Conservation (phyloP, 23 tunicate genomes). For the Ciona savignyi region DNA sequence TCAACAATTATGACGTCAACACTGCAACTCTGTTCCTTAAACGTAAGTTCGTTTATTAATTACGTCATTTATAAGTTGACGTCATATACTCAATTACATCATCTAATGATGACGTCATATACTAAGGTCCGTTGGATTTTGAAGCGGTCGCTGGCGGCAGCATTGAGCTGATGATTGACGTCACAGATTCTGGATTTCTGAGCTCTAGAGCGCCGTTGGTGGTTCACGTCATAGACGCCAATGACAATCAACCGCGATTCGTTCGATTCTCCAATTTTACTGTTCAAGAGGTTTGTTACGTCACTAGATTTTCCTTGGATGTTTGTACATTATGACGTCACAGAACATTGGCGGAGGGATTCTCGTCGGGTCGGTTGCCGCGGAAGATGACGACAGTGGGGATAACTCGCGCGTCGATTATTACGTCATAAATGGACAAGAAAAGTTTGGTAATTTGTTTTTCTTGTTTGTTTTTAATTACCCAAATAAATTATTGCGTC, state of each 20-base stretch:
- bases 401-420: conserved; percentile 46
- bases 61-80: neutral
- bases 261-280: conserved; percentile 14
- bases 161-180: conserved; percentile 41
- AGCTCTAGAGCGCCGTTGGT: conserved; percentile 46
- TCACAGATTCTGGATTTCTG: conserved; percentile 40
- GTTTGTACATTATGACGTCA: neutral
- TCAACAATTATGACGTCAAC: neutral
- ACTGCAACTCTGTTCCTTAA: neutral
- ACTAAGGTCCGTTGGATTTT: conserved; percentile 50
- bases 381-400: conserved; percentile 42
- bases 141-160: conserved; percentile 23
- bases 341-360: conserved; percentile 69
- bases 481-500: neutral
- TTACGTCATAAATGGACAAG: conserved; percentile 61
- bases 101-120: neutral
- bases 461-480: conserved; percentile 20
- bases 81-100: neutral
- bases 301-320: neutral
- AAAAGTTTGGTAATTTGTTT: conserved; percentile 31
- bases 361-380: conserved; percentile 27
- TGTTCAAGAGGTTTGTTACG: conserved; percentile 38
- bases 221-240: conserved; percentile 52
- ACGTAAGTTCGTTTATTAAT: neutral
- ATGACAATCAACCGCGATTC: conserved; percentile 64